Conservation (phyloP, 1,140 invertebrate species). For the Ceratosolen solmsi region DNA sequence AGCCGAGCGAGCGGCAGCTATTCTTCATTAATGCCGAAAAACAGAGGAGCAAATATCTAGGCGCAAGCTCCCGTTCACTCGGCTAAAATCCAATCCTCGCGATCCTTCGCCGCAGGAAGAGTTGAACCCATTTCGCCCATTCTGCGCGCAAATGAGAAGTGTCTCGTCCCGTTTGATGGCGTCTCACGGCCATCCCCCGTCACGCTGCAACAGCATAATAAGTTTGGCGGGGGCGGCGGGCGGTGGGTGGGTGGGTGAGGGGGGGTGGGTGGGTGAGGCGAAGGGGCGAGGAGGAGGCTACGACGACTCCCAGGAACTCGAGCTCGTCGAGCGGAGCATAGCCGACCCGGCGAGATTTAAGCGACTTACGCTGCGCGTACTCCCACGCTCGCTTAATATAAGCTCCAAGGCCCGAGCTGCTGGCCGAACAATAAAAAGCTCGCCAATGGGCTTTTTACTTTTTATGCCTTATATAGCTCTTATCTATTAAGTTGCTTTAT, state of each 20-base stretch:
- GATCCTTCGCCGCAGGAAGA: conserved; percentile 4
- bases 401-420: background rate
- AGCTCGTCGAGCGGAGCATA: conserved; percentile 46
- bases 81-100: conserved; percentile 44
- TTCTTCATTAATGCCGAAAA: conserved; percentile 35
- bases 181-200: background rate
- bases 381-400: conserved; percentile 39
- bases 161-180: conserved; percentile 49
- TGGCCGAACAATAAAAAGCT: conserved; percentile 41
- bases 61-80: conserved; percentile 29
- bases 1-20: background rate
- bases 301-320: conserved; percentile 54
- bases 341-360: conserved; percentile 52
- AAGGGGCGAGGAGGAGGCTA: conserved; percentile 44
- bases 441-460: conserved; percentile 1
- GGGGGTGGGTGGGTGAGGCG: too few species aligned
- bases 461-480: conserved; percentile 15
- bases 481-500: conserved; percentile 24
- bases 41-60: background rate
- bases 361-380: conserved; percentile 51
- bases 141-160: conserved; percentile 50
- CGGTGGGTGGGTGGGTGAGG: too few species aligned
- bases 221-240: conserved; percentile 44
- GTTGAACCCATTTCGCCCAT: conserved; percentile 39
- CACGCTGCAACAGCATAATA: conserved; percentile 39